phyloP scores from a whole-genome alignment of 2,888 invertebrate species.

The Philereme transversata region DNA sequence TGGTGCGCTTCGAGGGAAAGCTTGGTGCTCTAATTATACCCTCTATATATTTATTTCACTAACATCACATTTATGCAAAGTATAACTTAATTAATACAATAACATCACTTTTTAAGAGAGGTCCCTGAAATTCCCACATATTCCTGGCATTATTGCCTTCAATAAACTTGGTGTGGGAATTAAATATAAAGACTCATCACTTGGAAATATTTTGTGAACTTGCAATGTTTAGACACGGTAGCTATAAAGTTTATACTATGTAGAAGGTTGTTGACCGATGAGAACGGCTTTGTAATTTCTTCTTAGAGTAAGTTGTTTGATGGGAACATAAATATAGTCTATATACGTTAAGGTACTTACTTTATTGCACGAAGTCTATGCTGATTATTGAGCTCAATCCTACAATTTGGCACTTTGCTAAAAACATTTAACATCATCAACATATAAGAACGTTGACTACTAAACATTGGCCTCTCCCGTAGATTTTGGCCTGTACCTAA shows the following conservation, averaged over 20 bases:
- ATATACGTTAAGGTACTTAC: too few relatives aligned
- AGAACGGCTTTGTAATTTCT: too few relatives aligned
- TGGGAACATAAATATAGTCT: too few relatives aligned
- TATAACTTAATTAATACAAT: neutral
- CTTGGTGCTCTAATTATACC: neutral
- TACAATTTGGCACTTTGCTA: too few relatives aligned
- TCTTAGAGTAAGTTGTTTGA: too few relatives aligned
- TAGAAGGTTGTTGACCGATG: neutral
- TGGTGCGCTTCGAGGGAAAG: too few relatives aligned
- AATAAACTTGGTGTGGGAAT: neutral
- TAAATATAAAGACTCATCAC: neutral
- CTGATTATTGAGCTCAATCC: too few relatives aligned
- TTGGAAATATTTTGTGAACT: neutral
- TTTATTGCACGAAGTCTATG: too few relatives aligned
- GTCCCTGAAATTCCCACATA: slow-evolving; percentile 4
- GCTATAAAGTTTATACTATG: neutral
- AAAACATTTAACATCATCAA: too few relatives aligned
- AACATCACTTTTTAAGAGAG: neutral
- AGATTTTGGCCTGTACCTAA: too few relatives aligned
- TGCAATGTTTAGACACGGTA: neutral
- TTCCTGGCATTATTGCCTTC: neutral
- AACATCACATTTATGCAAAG: neutral
- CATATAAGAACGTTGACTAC: too few relatives aligned
- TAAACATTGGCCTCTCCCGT: too few relatives aligned
- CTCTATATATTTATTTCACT: neutral